Conservation (phyloP, 2,888 invertebrate genomes). For the Polydrusus pterygomalis region DNA sequence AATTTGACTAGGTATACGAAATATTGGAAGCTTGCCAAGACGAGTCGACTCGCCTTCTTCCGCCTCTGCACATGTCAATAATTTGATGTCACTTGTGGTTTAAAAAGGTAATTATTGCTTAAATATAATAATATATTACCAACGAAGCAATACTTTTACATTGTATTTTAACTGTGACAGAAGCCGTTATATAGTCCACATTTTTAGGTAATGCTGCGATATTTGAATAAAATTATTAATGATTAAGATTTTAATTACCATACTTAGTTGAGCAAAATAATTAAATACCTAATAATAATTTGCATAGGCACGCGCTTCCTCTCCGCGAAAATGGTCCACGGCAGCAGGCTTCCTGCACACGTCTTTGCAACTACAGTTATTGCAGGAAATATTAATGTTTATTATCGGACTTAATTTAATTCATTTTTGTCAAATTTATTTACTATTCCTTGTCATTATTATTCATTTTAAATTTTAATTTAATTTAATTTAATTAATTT, state of each 20-base stretch:
- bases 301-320: constrained; percentile 50
- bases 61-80: too few relatives aligned
- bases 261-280: constrained; percentile 5
- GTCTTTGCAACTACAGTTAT: constrained; percentile 45
- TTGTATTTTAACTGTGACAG: too few relatives aligned
- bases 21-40: too few relatives aligned
- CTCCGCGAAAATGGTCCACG: constrained; percentile 33
- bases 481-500: too few relatives aligned
- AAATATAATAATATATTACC: too few relatives aligned
- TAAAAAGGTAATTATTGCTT: too few relatives aligned
- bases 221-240: background rate
- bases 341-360: constrained; percentile 39
- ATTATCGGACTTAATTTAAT: constrained; percentile 46
- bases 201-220: background rate
- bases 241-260: constrained; percentile 12
- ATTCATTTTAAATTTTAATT: too few relatives aligned
- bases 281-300: constrained; percentile 27
- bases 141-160: too few relatives aligned
- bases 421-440: constrained; percentile 31
- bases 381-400: constrained; percentile 46
- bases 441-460: too few relatives aligned
- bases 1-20: too few relatives aligned
- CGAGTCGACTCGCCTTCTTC: too few relatives aligned
- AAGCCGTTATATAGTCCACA: background rate
- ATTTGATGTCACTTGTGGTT: too few relatives aligned